Base-by-base conservation (phyloP, 2,797 vertebrate species). In the Eulemur coronatus region DNA sequence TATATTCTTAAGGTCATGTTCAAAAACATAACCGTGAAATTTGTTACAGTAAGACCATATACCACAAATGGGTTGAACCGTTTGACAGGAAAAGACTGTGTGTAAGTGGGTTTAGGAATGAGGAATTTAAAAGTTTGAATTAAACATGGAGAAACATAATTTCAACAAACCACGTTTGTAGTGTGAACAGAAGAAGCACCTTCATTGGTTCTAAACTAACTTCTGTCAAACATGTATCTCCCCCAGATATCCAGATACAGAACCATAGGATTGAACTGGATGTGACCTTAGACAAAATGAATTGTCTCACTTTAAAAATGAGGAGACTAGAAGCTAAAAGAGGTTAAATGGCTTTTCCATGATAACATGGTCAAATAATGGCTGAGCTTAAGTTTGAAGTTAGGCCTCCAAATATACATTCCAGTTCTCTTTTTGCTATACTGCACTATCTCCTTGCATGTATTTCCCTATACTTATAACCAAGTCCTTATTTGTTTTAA, bases 1-100 rank as follows among this genome's bases (percentile, higher is more conserved):
- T n/a, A 78, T 75, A 70, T 92, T 33, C 15, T 91, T 92, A 92
- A 90, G 73, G 69, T 94, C 82, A 96, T 43, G 69, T 69, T 91
- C 17, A 88, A 84, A 96, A 95, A 55, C 43, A 89, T 82, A 91
- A 96, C 81, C 69, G 69, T 80, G 65, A 92, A 95, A 89, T 86
- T 78, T 89, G n/a, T 57, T 89, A 92, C 28, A 82, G 30, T 59
- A 85, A 63, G 38, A 94, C 28, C 50, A 82, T 50, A 76, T 50
- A 61, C 12, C 50, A 89, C 70, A 95, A 84, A 88, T 11, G 81
- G 30, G 69, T n/a, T 35, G 30, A 93, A 85, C 30, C 75, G 7
- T 80, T 92, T 91, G 93, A 78, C 57, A 48, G 79, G 17, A 96
- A 46, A 78, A 93, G 38, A 28, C 33, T 87, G 33, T 73, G 30